Percentiles rank a stretch among this genome's conserved stretches.
These are phyloP conservation scores for Thermophis baileyi DNA, from an alignment of 2,113 vertebrate genomes.

Conservation along the genomic window DNA sequence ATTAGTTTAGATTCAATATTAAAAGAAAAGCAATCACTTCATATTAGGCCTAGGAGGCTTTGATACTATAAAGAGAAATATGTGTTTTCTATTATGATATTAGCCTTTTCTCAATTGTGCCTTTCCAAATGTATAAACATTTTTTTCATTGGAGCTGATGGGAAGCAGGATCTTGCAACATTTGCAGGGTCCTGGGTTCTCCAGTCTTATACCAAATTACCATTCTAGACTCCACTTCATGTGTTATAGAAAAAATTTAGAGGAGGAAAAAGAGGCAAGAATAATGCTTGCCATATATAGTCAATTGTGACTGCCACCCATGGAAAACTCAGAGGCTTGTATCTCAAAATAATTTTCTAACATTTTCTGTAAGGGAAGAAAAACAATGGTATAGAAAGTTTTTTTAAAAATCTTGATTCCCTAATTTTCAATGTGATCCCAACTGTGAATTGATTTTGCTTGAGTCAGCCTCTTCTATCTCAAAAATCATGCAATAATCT, in stretches of 20 bases:
- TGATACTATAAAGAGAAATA: constrained; percentile 36
- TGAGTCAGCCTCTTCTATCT: constrained; percentile 1
- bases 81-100: constrained; percentile 16
- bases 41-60: constrained; percentile 20
- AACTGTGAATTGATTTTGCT: constrained; percentile 15
- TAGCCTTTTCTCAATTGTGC: not conserved
- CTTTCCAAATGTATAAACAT: not conserved
- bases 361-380: not conserved
- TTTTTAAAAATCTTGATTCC: not conserved
- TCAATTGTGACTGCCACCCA: not conserved
- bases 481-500: constrained; percentile 13
- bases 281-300: not conserved
- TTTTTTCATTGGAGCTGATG: not conserved
- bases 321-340: not conserved
- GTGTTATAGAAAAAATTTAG: not conserved
- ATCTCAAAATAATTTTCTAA: not conserved
- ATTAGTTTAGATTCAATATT: not conserved
- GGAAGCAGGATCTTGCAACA: not conserved
- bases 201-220: not conserved
- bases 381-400: not conserved
- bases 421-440: not conserved
- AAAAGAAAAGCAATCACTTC: constrained; percentile 1
- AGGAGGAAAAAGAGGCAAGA: not conserved
- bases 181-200: not conserved
- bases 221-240: not conserved